These are phyloP conservation scores for Achroia grisella DNA, from an alignment of 1,140 invertebrate species.

Conservation along the genomic window DNA sequence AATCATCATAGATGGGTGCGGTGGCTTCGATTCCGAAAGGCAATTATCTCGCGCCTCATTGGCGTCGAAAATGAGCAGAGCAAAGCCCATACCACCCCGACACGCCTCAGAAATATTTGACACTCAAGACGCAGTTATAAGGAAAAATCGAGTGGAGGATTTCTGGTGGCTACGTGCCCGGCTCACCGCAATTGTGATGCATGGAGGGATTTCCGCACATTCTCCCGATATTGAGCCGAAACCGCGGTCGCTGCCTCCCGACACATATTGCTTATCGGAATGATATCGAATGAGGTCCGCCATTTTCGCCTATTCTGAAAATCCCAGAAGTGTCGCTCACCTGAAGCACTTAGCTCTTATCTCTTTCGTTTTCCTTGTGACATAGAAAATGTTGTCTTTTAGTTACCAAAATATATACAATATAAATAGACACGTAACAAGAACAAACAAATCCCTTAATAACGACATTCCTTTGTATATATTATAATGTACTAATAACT, in stretches of 20 bases:
- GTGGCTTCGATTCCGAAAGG: conserved; percentile 58
- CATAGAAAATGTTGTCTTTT: conserved; percentile 4
- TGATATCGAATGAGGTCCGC: conserved; percentile 38
- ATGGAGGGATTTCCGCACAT: conserved; percentile 42
- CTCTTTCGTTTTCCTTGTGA: conserved; percentile 15
- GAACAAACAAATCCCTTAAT: too few species aligned
- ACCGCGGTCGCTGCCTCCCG: conserved; percentile 21
- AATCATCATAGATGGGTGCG: conserved; percentile 66
- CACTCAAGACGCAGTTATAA: conserved; percentile 41
- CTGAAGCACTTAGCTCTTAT: conserved; percentile 19
- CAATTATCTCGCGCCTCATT: conserved; percentile 68
- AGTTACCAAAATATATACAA: background rate
- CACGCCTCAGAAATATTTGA: conserved; percentile 40
- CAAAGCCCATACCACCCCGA: conserved; percentile 20
- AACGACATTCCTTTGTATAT: too few species aligned
- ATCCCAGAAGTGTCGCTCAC: conserved; percentile 22
- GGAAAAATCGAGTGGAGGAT: conserved; percentile 49
- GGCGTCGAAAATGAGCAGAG: conserved; percentile 57
- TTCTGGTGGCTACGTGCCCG: conserved; percentile 37
- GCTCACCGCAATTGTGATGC: conserved; percentile 43
- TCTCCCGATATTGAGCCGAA: conserved; percentile 30
- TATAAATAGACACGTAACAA: too few species aligned
- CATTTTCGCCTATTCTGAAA: conserved; percentile 26
- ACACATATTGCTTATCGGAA: conserved; percentile 42
- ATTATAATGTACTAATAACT: too few species aligned